Evolutionary conservation across 2,113 vertebrate species (phyloP), one percentile per base, ranked within the genome.

Genomic region (Protomyctophum bolini): DNA sequence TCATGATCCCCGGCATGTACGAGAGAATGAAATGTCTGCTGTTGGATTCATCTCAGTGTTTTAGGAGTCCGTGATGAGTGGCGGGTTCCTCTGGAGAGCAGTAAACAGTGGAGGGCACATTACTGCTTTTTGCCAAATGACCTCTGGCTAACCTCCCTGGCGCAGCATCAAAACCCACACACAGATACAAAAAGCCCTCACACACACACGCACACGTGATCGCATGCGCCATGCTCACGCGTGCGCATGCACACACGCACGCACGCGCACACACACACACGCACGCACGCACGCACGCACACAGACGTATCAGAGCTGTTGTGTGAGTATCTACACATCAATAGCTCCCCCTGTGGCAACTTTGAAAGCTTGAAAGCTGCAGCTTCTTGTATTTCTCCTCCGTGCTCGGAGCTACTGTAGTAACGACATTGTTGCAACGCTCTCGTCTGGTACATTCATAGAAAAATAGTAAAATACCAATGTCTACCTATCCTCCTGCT

Each of bases 281-380:
- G 8, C 55, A 28, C 14, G 15, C 15, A 57, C n/a, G 14, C 55
- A 28, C 55, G 9, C 29, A 10, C 33, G 5, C 33, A 41, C 33
- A 2, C 33, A 10, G 7, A 54, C 51, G 58, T 66, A 58, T 65
- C 15, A 70, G 41, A 73, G 63, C 58, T 71, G 66, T 57, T 59
- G 60, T 74, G 67, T 68, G 63, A 79, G 65, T 21, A 76, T 59
- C 79, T 73, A 68, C 80, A 83, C 77, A 74, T 85, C 85, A 85
- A 81, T 82, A 83, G 82, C 87, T 84, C 83, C 86, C 87, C 83
- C 71, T 89, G 80, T 89, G 86, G 86, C 72, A 63, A 72, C 81
- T 41, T 41, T 41, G 33, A 41, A 41, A 6, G 33, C 33, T 79
- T 75, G 28, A 69, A 78, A 82, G 60, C 54, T 81, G 70, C 70